Conservation (phyloP, 2,888 invertebrate species). For the Eristalinus sepulchralis region DNA sequence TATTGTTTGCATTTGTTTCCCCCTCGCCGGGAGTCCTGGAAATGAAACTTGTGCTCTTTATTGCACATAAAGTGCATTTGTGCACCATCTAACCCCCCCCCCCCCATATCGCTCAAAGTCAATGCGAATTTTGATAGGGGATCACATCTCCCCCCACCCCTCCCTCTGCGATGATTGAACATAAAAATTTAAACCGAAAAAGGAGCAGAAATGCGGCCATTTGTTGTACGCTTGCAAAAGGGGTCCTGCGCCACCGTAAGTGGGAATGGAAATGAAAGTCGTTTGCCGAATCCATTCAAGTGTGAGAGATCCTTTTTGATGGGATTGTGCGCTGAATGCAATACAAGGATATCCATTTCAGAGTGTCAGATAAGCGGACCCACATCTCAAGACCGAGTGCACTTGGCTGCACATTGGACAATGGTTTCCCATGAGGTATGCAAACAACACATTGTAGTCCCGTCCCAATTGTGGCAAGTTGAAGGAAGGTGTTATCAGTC, state of each 20-base stretch:
- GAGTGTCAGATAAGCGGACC: slow-evolving; percentile 32
- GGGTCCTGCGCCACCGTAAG: slow-evolving; percentile 6
- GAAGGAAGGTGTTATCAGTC: neutral
- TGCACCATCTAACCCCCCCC: neutral
- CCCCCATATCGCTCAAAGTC: slow-evolving; percentile 52
- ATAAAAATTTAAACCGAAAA: slow-evolving; percentile 33
- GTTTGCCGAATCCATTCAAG: slow-evolving; percentile 50
- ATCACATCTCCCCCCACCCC: slow-evolving; percentile 13
- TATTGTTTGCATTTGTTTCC: slow-evolving; percentile 46
- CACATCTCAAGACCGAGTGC: neutral
- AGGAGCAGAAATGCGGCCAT: slow-evolving; percentile 15
- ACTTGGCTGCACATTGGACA: slow-evolving; percentile 24
- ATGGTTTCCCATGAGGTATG: slow-evolving; percentile 20
- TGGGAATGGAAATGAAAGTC: slow-evolving; percentile 53
- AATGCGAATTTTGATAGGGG: slow-evolving; percentile 53
- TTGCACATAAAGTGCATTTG: slow-evolving; percentile 59
- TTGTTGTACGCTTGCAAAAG: slow-evolving; percentile 38
- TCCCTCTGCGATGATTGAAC: slow-evolving; percentile 43
- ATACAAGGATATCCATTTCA: slow-evolving; percentile 23
- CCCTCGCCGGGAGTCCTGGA: slow-evolving; percentile 7
- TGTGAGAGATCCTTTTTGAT: slow-evolving; percentile 49
- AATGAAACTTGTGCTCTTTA: slow-evolving; percentile 25
- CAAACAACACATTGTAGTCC: slow-evolving; percentile 35
- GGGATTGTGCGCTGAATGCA: slow-evolving; percentile 41
- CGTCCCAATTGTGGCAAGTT: neutral